Evolutionary conservation across 2,113 vertebrate species (phyloP).

Genomic region (Cygnus atratus): DNA sequence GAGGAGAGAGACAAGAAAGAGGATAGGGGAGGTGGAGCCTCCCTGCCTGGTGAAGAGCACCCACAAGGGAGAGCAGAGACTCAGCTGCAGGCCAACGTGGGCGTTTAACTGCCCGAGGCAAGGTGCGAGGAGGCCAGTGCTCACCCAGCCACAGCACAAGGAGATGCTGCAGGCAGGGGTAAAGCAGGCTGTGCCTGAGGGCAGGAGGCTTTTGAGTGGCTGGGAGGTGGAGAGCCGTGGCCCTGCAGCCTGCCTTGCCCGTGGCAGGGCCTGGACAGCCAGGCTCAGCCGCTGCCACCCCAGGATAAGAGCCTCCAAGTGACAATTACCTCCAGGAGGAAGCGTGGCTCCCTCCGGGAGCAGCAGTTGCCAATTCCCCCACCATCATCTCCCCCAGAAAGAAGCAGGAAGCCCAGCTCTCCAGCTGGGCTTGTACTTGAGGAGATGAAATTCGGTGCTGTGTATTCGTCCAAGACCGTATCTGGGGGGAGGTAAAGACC

Average conservation of each 20-base stretch:
- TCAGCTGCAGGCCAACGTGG: not conserved
- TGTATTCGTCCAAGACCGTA: not conserved
- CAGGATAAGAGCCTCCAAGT: not conserved
- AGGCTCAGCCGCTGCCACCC: not conserved
- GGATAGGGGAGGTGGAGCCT: not conserved
- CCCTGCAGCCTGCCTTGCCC: not conserved
- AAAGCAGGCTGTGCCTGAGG: not conserved
- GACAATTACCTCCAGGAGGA: not conserved
- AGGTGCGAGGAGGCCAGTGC: not conserved
- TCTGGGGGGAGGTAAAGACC: not conserved
- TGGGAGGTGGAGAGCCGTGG: not conserved
- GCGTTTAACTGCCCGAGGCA: not conserved
- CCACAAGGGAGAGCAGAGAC: not conserved
- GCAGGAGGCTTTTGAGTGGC: not conserved
- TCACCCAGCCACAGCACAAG: not conserved
- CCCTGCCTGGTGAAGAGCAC: not conserved
- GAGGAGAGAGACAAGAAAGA: not conserved
- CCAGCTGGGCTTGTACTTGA: not conserved
- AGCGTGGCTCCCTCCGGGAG: not conserved
- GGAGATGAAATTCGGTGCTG: not conserved
- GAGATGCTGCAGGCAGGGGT: not conserved
- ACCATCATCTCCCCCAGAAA: not conserved
- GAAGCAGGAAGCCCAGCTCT: not conserved
- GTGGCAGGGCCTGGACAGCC: constrained; percentile 9
- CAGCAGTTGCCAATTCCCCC: not conserved